These are phyloP conservation scores for Dissostichus mawsoni DNA, from an alignment of 2,113 vertebrate genomes.

Conservation along the genomic window DNA sequence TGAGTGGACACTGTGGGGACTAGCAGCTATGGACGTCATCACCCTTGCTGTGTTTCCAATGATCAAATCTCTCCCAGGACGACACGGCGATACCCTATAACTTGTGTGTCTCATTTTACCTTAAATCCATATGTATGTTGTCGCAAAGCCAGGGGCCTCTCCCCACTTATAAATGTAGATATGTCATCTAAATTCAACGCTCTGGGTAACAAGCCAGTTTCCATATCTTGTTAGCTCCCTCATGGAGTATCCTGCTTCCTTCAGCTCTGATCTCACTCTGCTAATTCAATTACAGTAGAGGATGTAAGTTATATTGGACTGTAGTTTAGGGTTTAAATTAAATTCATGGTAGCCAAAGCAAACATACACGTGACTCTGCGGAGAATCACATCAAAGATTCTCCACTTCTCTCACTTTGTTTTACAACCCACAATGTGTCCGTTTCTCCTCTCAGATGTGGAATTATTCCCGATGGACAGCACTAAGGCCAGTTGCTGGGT, in stretches of 20 bases:
- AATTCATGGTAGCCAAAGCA: slow-evolving; percentile 34
- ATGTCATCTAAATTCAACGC: slow-evolving; percentile 18
- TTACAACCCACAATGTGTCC: slow-evolving; percentile 8
- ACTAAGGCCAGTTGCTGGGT: slow-evolving; percentile 85
- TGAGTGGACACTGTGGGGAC: slow-evolving; percentile 17
- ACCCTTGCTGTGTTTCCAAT: slow-evolving; percentile 25
- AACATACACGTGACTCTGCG: slow-evolving; percentile 22
- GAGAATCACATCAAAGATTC: slow-evolving; percentile 22
- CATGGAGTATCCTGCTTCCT: slow-evolving; percentile 37
- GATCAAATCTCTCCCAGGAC: slow-evolving; percentile 23
- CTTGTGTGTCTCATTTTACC: slow-evolving; percentile 13
- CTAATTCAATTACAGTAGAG: slow-evolving; percentile 39
- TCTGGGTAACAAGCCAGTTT: slow-evolving; percentile 41
- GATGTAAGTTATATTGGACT: slow-evolving; percentile 5
- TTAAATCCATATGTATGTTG: slow-evolving; percentile 22
- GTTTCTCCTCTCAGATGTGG: slow-evolving; percentile 75
- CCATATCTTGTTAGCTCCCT: slow-evolving; percentile 34
- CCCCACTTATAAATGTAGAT: slow-evolving; percentile 29
- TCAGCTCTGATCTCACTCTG: slow-evolving; percentile 28
- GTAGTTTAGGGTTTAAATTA: slow-evolving; percentile 11
- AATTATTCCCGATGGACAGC: slow-evolving; percentile 81
- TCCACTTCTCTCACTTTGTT: neutral
- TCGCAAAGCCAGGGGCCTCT: slow-evolving; percentile 20
- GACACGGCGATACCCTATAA: neutral
- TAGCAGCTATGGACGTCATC: slow-evolving; percentile 23